phyloP scores from a whole-genome alignment of 2,113 vertebrate species.

The Pseudolaguvia tuberculata region DNA sequence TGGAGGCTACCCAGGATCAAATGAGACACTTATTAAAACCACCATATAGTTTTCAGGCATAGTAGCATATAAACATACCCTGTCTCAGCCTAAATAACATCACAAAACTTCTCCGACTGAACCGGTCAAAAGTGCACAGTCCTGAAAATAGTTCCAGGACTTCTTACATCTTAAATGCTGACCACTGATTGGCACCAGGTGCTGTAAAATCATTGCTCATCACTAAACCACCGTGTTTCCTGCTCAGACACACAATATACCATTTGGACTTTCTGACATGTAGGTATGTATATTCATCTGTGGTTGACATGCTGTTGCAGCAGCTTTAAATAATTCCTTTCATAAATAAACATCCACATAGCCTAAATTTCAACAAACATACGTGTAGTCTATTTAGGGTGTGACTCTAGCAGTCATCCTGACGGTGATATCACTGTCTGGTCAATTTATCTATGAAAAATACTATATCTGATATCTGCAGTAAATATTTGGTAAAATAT shows the following conservation, averaged over 20 bases:
- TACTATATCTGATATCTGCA: too few species aligned
- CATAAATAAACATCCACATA: constrained; percentile 19
- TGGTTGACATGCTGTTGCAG: constrained; percentile 26
- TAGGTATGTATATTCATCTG: constrained; percentile 14
- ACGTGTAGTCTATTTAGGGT: neutral
- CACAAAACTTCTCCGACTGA: constrained; percentile 32
- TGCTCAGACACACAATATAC: constrained; percentile 1
- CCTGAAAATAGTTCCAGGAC: constrained; percentile 32
- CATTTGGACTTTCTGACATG: constrained; percentile 1
- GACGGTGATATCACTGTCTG: too few species aligned
- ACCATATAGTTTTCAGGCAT: constrained; percentile 40
- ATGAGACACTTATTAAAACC: constrained; percentile 47
- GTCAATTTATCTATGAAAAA: neutral
- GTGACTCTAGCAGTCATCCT: too few species aligned
- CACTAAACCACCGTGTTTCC: constrained; percentile 5
- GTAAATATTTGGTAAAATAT: too few species aligned
- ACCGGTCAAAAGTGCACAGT: constrained; percentile 43
- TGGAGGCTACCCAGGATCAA: constrained; percentile 29
- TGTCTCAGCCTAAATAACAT: constrained; percentile 29
- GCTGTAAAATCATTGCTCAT: neutral
- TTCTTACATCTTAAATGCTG: constrained; percentile 29
- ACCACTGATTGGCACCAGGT: constrained; percentile 43
- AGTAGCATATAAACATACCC: constrained; percentile 41
- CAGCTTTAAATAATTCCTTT: constrained; percentile 34
- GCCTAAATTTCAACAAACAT: constrained; percentile 37